A percentile compares a stretch with the other conserved stretches of the same genome.
These are phyloP conservation scores for Macrosteles quadrilineatus DNA, from an alignment of 1,140 invertebrate species.

Conservation along the genomic window DNA sequence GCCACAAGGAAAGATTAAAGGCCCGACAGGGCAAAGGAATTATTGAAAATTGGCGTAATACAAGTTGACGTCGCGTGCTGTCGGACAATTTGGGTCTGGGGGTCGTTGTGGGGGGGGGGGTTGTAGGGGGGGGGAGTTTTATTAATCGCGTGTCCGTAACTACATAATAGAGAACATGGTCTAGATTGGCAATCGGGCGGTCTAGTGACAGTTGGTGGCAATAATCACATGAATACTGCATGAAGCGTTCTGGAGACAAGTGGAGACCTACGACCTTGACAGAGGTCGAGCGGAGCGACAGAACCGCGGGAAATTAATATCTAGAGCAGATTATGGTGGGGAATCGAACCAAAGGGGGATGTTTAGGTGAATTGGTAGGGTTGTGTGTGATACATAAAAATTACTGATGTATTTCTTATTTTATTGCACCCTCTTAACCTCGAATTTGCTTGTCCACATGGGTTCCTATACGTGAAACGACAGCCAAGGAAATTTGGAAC, in stretches of 20 bases:
- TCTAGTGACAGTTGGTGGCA: neutral
- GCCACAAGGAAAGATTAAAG: slow-evolving; percentile 25
- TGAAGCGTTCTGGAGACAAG: neutral
- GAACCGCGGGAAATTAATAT: no score
- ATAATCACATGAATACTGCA: slow-evolving; percentile 14
- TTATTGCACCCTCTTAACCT: no score
- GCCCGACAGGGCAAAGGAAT: slow-evolving; percentile 17
- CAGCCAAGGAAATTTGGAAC: no score
- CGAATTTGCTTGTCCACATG: no score
- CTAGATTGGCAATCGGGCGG: slow-evolving; percentile 8
- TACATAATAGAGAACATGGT: slow-evolving; percentile 13
- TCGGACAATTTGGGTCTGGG: neutral
- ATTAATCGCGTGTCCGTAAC: slow-evolving; percentile 12
- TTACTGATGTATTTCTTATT: neutral
- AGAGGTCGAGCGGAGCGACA: no score
- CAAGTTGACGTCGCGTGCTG: slow-evolving; percentile 20
- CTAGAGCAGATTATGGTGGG: neutral
- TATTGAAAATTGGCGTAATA: slow-evolving; percentile 23
- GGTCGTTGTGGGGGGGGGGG: neutral
- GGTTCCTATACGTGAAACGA: no score
- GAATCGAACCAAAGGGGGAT: neutral
- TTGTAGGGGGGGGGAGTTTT: neutral
- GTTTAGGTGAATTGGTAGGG: neutral
- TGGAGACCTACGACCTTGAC: no score
- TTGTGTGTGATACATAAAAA: neutral